Evolutionary conservation across 2,888 invertebrate genomes (phyloP), one percentile per base, ranked within the genome.

Genomic region (Pseudanteris insignis): DNA sequence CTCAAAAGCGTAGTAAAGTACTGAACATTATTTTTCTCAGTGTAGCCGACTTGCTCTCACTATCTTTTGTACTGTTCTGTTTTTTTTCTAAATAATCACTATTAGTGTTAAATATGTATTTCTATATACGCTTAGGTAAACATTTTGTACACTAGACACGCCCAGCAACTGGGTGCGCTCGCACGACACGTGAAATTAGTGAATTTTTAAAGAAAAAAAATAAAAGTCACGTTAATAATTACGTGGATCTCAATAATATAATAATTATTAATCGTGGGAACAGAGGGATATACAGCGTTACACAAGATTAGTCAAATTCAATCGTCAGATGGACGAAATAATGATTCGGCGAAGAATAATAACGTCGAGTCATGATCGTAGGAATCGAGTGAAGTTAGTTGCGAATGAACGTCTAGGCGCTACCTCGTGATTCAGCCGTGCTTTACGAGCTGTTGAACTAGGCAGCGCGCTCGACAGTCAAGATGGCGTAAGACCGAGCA

Each of bases 11-110:
- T n/a, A n/a, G n/a, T n/a, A n/a, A n/a, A n/a, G n/a, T n/a, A n/a
- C n/a, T n/a, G n/a, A n/a, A n/a, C n/a, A n/a, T n/a, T 18, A 18
- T 18, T 18, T 18, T 6, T 3, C 18, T 18, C 18, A 6, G 6
- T n/a, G n/a, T 6, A 76, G 75, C 74, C 73, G 76, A 76, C 75
- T 76, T 71, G 71, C 74, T 75, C 72, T 70, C 73, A 70, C 67
- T 70, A 67, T 73, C 71, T 74, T 73, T 75, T 75, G 70, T 75
- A 75, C 73, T 68, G 67, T 75, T 75, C 71, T 69, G 62, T 62
- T 75, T 75, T 18, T 18, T 74, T 76, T 75, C 72, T 73, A 72
- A 74, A 72, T 72, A 73, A 71, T 73, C 71, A 69, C 67, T 69
- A 66, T 67, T 70, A 68, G 64, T 61, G 55, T 64, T 68, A 67